These are phyloP conservation scores for Ciconia nigra DNA, from an alignment of 2,797 vertebrate genomes.

Conservation along the genomic window DNA sequence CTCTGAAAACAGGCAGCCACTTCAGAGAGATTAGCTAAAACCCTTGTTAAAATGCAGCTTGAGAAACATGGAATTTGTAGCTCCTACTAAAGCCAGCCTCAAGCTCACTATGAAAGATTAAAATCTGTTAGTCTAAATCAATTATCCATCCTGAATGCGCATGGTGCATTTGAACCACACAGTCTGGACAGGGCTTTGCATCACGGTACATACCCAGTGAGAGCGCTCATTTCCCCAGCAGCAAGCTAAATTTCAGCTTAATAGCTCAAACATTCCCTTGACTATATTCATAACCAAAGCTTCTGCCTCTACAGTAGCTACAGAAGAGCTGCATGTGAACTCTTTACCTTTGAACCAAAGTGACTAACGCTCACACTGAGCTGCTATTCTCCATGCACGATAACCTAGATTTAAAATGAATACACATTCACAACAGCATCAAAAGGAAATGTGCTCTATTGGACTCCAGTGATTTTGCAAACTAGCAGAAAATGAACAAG, in stretches of 20 bases:
- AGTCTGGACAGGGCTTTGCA: not conserved
- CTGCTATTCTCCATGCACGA: not conserved
- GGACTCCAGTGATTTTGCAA: not conserved
- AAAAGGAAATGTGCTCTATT: not conserved
- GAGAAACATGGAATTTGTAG: not conserved
- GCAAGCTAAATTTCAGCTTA: not conserved
- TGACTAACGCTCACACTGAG: not conserved
- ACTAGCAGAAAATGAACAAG: not conserved
- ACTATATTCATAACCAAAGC: not conserved
- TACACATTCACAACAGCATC: not conserved
- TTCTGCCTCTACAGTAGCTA: not conserved
- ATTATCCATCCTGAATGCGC: not conserved
- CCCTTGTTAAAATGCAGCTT: not conserved
- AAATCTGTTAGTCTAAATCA: not conserved
- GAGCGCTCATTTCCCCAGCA: not conserved
- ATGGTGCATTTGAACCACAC: not conserved
- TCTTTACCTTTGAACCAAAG: slow-evolving; percentile 46
- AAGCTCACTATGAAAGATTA: slow-evolving; percentile 24
- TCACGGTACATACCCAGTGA: not conserved
- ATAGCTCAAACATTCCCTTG: not conserved
- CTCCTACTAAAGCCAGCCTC: not conserved
- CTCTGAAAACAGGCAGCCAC: not conserved
- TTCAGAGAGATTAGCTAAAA: not conserved
- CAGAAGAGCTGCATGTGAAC: slow-evolving; percentile 6
- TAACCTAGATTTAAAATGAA: slow-evolving; percentile 13